A percentile compares a stretch with the other conserved stretches of the same genome.
Conservation (phyloP, 2,888 invertebrate species). For the Agrotis puta region DNA sequence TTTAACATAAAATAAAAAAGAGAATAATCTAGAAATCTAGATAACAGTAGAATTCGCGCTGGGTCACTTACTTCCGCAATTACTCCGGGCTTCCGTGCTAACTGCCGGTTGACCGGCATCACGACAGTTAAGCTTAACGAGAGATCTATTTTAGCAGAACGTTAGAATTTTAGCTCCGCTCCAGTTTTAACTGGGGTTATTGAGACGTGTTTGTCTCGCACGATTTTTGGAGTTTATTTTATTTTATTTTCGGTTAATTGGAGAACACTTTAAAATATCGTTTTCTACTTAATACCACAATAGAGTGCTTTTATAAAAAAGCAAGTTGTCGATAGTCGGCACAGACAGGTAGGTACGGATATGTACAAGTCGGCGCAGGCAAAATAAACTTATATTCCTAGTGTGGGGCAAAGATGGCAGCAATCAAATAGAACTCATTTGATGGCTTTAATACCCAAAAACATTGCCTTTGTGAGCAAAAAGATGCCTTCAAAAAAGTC, state of each 20-base stretch:
- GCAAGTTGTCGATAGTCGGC: too few relatives aligned
- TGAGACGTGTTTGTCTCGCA: conserved; percentile 16
- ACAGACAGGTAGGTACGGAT: too few relatives aligned
- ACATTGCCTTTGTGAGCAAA: neutral
- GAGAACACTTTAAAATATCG: too few relatives aligned
- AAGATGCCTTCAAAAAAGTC: neutral
- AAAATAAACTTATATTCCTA: too few relatives aligned
- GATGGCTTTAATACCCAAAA: too few relatives aligned
- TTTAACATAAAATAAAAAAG: conserved; percentile 3
- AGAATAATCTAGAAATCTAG: conserved; percentile 30
- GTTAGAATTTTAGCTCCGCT: conserved; percentile 37
- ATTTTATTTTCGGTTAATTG: neutral
- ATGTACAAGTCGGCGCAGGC: too few relatives aligned
- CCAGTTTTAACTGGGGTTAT: conserved; percentile 22
- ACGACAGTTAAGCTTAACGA: conserved; percentile 43
- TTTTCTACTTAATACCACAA: too few relatives aligned
- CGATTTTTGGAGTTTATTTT: neutral
- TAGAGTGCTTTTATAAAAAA: too few relatives aligned
- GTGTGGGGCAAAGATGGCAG: too few relatives aligned
- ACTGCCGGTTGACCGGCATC: conserved; percentile 22
- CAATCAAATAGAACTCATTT: too few relatives aligned
- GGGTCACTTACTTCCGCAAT: conserved; percentile 50
- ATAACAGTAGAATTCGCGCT: conserved; percentile 20
- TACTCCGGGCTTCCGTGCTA: conserved; percentile 44
- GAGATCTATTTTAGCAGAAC: conserved; percentile 51